These are phyloP conservation scores for Pollimyrus isidori DNA, from an alignment of 2,113 vertebrate genomes.

Conservation along the genomic window DNA sequence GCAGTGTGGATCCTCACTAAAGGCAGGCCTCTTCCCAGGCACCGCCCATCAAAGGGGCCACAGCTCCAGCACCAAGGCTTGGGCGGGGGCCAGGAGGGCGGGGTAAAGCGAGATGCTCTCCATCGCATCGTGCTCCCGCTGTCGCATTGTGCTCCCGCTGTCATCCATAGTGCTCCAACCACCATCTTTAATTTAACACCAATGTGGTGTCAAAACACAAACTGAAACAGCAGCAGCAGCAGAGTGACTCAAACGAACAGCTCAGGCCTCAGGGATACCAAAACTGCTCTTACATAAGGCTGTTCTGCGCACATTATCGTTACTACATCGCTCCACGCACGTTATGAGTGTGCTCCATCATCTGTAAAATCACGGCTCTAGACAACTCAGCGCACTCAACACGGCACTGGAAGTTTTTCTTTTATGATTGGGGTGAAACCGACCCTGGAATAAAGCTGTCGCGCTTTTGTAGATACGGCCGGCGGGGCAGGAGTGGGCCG, in stretches of 20 bases:
- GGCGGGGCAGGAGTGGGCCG: neutral
- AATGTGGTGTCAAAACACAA: neutral
- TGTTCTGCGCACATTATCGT: neutral
- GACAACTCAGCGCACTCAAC: neutral
- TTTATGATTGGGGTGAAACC: neutral
- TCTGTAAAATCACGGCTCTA: neutral
- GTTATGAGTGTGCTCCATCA: neutral
- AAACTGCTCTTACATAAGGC: neutral
- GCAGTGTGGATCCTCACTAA: neutral
- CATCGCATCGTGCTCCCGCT: neutral
- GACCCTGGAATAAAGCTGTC: neutral
- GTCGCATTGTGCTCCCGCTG: neutral
- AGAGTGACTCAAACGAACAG: neutral
- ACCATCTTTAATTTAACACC: neutral
- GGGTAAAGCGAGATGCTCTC: neutral
- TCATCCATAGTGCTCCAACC: neutral
- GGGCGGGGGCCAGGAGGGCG: neutral
- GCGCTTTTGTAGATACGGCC: neutral
- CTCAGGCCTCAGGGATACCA: neutral
- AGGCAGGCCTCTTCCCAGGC: neutral
- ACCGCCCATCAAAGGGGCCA: neutral
- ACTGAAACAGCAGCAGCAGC: neutral
- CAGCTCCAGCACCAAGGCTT: neutral
- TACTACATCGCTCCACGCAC: neutral
- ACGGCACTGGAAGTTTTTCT: neutral